Base-by-base conservation (phyloP, 1,140 invertebrate genomes). In the Calycopis cecrops region DNA sequence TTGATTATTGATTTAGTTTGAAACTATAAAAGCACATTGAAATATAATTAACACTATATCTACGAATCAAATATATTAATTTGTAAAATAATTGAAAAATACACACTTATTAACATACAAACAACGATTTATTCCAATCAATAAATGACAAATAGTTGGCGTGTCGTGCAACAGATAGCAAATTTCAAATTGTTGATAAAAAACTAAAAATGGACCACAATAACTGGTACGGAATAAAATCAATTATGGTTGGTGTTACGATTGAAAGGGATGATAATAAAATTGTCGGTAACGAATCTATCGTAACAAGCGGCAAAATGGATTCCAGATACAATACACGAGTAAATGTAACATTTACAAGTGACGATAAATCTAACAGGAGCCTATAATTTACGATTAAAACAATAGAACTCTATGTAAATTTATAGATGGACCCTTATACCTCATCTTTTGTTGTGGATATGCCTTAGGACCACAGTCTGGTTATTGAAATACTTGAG, bases 341-440 rank as follows among this genome's bases (percentile, higher is more conserved):
- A 48, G 58, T 73, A 74, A 73, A 73, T 77, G 70, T 75, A 67
- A 64, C 63, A 52, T 62, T 74, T 62, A 50, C 55, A 52, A 54
- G 54, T 55, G 58, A 62, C 74, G 55, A 77, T 77, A 76, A 74
- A 76, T 77, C 68, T 75, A 59, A 51, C 47, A 58, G 59, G 56
- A 63, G 64, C 52, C 63, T 68, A 28, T 44, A 16, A 63, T 71
- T 65, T 70, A 66, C 63, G 67, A 71, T 68, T 70, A 70, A 69
- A 76, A 69, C 73, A 73, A 76, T 73, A 60, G 69, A 48, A 60
- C 48, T 56, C 60, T 54, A 57, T 55, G 55, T 55, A 49, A 69
- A 69, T 67, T 73, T 69, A 69, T 71, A 62, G 67, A 59, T 52
- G 16, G 59, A 59, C 55, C 59, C 55, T 63, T 35, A 48, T 33